A percentile compares a stretch with the other conserved stretches of the same genome.
Conservation (phyloP, 23 tunicate species). For the Botrylloides violaceus region DNA sequence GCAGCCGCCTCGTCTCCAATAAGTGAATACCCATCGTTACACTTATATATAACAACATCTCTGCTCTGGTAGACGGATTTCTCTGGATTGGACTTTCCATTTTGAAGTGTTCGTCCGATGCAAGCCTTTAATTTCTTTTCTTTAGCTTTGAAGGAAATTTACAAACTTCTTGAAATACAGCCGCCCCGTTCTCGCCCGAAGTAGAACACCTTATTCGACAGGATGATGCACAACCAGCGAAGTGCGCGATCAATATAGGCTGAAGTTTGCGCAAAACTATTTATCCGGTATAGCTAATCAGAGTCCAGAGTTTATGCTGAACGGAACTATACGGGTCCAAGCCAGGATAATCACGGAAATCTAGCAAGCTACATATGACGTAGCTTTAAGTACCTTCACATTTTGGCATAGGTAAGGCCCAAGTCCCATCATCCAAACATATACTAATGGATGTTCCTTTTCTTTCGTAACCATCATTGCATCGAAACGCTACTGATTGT, state of each 20-base stretch:
- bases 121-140: background rate
- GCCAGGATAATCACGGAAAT: no score
- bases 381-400: no score
- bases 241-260: no score
- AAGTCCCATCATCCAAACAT: conserved; percentile 5
- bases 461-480: background rate
- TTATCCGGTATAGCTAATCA: no score
- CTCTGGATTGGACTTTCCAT: background rate
- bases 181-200: no score
- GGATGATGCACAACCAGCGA: no score
- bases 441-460: background rate
- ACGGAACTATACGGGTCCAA: no score
- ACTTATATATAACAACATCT: background rate
- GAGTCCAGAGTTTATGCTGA: no score
- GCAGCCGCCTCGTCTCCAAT: background rate
- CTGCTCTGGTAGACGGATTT: background rate
- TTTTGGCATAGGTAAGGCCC: background rate
- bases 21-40: background rate
- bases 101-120: background rate
- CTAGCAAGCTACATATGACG: no score
- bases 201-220: no score
- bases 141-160: background rate
- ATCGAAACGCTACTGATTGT: background rate
- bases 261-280: no score
- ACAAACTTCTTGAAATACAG: no score